Conservation (phyloP, 2,113 vertebrate genomes). For the Chaetodon trifascialis region DNA sequence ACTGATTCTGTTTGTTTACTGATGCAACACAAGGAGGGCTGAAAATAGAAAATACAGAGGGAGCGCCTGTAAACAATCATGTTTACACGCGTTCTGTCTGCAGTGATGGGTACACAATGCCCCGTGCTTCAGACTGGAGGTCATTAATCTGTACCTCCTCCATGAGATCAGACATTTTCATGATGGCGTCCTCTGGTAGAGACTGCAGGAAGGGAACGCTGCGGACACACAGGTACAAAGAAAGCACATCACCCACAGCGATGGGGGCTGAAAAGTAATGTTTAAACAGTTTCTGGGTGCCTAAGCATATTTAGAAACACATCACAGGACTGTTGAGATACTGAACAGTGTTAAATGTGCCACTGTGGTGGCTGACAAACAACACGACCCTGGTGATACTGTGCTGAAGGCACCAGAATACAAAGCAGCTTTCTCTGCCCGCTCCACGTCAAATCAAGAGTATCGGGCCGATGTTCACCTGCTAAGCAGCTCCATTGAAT, state of each 20-base stretch:
- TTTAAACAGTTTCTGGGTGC: not conserved
- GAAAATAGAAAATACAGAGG: slow-evolving; percentile 11
- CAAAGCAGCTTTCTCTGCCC: slow-evolving; percentile 13
- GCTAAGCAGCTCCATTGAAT: slow-evolving; percentile 78
- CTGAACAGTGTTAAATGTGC: not conserved
- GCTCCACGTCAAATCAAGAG: slow-evolving; percentile 21
- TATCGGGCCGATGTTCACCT: slow-evolving; percentile 68
- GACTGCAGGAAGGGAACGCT: slow-evolving; percentile 82
- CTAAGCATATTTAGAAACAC: not conserved
- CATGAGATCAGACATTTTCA: slow-evolving; percentile 80
- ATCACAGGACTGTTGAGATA: slow-evolving; percentile 3
- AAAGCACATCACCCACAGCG: not conserved
- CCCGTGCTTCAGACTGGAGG: slow-evolving; percentile 1
- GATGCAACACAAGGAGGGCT: slow-evolving; percentile 4
- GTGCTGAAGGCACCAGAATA: slow-evolving; percentile 6
- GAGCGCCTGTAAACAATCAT: slow-evolving; percentile 24
- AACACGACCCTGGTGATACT: slow-evolving; percentile 3
- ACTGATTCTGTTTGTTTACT: slow-evolving; percentile 24
- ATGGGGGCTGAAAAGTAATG: not conserved
- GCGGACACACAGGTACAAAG: slow-evolving; percentile 49
- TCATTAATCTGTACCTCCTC: slow-evolving; percentile 79
- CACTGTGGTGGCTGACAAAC: not conserved
- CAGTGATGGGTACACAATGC: slow-evolving; percentile 14
- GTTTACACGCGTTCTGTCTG: slow-evolving; percentile 28
- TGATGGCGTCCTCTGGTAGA: slow-evolving; percentile 81